Evolutionary conservation across 2,888 invertebrate genomes (phyloP).

Genomic region (Stenichneumon culpator): DNA sequence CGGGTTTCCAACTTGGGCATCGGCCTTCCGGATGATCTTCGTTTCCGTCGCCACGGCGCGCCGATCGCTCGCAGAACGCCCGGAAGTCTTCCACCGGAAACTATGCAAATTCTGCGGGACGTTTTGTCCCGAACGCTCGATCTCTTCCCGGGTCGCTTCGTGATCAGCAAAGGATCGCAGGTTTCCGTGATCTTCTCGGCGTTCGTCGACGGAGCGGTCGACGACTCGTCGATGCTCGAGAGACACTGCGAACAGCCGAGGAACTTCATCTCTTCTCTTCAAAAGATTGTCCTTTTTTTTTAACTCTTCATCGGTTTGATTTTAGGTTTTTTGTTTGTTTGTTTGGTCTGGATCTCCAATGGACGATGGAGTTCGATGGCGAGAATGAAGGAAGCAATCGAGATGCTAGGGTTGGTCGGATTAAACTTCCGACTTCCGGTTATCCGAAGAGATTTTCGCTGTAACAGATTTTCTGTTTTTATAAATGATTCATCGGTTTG

Average conservation of each 20-base stretch:
- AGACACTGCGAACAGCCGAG: conserved; percentile 78
- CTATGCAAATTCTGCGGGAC: conserved; percentile 52
- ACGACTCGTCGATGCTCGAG: conserved; percentile 68
- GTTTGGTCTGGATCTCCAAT: too few species aligned
- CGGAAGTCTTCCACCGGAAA: conserved; percentile 27
- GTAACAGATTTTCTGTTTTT: background rate
- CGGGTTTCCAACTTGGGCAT: conserved; percentile 67
- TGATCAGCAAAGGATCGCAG: conserved; percentile 79
- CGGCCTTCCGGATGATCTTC: conserved; percentile 23
- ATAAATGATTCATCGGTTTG: background rate
- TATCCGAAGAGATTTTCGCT: conserved; percentile 68
- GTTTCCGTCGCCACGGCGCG: conserved; percentile 53
- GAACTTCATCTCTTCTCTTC: conserved; percentile 77
- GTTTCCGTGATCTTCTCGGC: conserved; percentile 65
- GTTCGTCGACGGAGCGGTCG: conserved; percentile 56
- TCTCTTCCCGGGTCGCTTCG: conserved; percentile 75
- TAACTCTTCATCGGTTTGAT: background rate
- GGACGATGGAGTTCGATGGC: too few species aligned
- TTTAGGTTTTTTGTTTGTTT: background rate
- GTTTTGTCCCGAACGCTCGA: conserved; percentile 61
- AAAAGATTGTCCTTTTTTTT: background rate
- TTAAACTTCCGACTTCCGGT: conserved; percentile 61
- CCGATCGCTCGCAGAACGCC: conserved; percentile 52
- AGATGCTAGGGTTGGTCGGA: too few species aligned
- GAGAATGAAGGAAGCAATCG: too few species aligned